Percentiles rank a stretch among this genome's conserved stretches.
phyloP scores from a whole-genome alignment of 2,797 vertebrate genomes.

The Hapalemur alaotrensis region DNA sequence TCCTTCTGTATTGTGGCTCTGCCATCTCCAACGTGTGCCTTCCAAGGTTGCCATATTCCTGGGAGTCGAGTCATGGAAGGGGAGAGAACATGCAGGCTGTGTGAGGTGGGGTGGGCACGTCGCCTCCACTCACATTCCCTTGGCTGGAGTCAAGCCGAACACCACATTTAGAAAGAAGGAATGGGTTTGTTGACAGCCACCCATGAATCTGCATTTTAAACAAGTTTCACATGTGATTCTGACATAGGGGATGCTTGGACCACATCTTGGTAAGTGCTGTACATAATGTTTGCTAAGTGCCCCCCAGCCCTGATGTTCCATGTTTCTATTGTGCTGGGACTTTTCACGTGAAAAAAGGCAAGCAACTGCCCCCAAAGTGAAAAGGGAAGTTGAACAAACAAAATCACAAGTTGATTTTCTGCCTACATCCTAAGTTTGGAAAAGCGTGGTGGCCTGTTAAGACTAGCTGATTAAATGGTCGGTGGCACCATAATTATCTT shows the following conservation, averaged over 20 bases:
- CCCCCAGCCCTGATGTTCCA: neutral
- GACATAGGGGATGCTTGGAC: neutral
- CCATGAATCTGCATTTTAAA: neutral
- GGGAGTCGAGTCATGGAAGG: neutral
- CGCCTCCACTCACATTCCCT: neutral
- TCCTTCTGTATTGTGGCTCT: neutral
- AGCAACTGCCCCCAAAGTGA: neutral
- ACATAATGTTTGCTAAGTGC: neutral
- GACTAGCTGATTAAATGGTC: neutral
- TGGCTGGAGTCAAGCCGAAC: neutral
- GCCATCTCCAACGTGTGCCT: neutral
- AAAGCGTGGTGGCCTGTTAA: neutral
- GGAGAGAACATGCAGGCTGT: neutral
- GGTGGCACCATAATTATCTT: accelerated
- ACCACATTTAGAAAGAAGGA: neutral
- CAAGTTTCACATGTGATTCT: neutral
- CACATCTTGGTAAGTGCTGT: neutral
- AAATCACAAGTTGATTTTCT: neutral
- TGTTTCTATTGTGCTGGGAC: neutral
- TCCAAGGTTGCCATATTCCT: neutral
- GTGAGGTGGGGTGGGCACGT: neutral
- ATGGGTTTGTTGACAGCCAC: neutral
- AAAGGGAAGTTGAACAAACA: neutral
- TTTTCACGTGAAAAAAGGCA: neutral
- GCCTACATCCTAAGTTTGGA: neutral